A percentile compares a stretch with the other conserved stretches of the same genome.
Conservation (phyloP, 1,140 invertebrate species). For the Leguminivora glycinivorella region DNA sequence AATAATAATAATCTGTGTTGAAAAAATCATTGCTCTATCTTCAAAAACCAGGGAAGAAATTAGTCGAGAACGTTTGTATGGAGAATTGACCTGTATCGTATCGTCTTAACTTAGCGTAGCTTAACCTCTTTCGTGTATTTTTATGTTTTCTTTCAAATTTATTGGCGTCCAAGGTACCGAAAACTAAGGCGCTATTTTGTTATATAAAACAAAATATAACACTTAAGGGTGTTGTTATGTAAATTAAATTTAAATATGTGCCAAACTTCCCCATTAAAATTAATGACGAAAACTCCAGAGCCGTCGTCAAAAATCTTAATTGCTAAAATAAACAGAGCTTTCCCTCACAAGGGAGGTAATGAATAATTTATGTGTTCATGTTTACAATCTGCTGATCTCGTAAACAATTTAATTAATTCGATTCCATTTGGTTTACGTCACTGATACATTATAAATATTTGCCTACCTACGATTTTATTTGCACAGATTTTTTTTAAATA, state of each 20-base stretch:
- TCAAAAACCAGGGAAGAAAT: no score
- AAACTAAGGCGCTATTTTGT: background rate
- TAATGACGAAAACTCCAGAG: background rate
- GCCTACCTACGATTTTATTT: no score
- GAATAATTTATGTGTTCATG: slow-evolving; percentile 10
- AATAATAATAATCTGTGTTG: no score
- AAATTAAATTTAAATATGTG: background rate
- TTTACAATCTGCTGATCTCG: slow-evolving; percentile 19
- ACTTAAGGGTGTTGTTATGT: background rate
- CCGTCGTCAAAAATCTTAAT: background rate
- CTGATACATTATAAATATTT: background rate
- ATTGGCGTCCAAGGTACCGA: no score
- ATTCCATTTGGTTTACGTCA: background rate
- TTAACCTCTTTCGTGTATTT: no score
- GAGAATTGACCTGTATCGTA: no score
- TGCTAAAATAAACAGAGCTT: slow-evolving; percentile 13
- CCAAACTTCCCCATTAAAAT: background rate
- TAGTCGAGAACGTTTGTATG: no score
- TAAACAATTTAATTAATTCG: background rate
- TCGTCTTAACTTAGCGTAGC: no score
- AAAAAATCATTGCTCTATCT: no score
- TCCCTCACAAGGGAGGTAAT: slow-evolving; percentile 8
- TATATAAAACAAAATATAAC: background rate
- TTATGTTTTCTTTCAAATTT: no score
- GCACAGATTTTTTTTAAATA: no score